Percentiles rank a stretch among this genome's conserved stretches.
Conservation (phyloP, 2,888 invertebrate genomes). For the Meta bourneti region DNA sequence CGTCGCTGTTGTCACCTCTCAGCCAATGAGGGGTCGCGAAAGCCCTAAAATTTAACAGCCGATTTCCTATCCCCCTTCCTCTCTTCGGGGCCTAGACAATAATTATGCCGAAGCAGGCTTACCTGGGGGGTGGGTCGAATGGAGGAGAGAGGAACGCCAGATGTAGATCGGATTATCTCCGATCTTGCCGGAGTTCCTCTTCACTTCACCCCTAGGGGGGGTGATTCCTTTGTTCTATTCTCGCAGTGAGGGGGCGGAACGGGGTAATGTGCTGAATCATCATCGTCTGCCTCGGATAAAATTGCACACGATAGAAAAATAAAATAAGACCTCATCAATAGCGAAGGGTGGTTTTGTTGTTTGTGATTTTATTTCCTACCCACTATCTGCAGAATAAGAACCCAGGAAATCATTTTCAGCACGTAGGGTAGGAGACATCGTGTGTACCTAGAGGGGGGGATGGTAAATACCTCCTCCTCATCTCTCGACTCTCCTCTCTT, state of each 20-base stretch:
- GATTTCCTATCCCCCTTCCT: constrained; percentile 42
- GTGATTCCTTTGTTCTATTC: constrained; percentile 73
- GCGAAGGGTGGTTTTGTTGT: constrained; percentile 29
- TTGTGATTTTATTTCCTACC: constrained; percentile 37
- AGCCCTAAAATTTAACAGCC: constrained; percentile 66
- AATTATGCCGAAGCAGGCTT: constrained; percentile 58
- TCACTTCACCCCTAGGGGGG: constrained; percentile 23
- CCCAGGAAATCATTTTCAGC: constrained; percentile 54
- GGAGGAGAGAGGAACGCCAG: background rate
- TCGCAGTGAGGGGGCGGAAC: constrained; percentile 34
- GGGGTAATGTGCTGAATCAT: constrained; percentile 72
- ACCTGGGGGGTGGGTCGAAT: constrained; percentile 10
- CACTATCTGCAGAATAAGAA: constrained; percentile 13
- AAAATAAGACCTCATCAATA: constrained; percentile 63
- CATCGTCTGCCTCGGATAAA: constrained; percentile 47
- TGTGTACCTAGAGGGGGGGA: constrained; percentile 20
- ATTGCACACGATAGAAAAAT: constrained; percentile 58
- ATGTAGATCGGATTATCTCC: constrained; percentile 40
- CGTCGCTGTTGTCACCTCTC: constrained; percentile 71
- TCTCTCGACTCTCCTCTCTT: background rate
- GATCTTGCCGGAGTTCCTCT: constrained; percentile 7
- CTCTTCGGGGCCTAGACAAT: constrained; percentile 30
- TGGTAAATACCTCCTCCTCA: constrained; percentile 4
- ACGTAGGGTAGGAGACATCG: constrained; percentile 42
- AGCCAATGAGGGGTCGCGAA: constrained; percentile 43